Percentiles rank a stretch among this genome's conserved stretches.
Evolutionary conservation across 1,140 invertebrate genomes (phyloP).

Genomic region (Macrotrachela quadricornifera): DNA sequence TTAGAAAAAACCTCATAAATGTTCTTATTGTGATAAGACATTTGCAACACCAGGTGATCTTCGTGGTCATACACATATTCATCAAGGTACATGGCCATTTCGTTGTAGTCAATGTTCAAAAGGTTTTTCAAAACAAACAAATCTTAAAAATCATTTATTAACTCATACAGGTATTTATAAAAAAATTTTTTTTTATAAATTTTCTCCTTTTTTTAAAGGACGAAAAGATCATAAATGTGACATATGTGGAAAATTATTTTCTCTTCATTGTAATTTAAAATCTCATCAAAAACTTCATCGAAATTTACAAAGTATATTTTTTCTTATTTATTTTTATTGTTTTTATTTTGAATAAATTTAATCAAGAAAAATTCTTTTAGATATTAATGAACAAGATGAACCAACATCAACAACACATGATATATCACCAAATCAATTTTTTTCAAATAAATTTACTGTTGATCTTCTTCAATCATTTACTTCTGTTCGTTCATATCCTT

Average conservation of each 20-base stretch:
- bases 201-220: too few relatives aligned
- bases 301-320: too few relatives aligned
- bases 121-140: constrained; percentile 78
- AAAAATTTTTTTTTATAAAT: too few relatives aligned
- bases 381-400: too few relatives aligned
- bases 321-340: too few relatives aligned
- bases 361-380: too few relatives aligned
- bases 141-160: constrained; percentile 64
- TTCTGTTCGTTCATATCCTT: too few relatives aligned
- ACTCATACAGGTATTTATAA: not conserved
- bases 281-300: constrained; percentile 8
- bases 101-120: constrained; percentile 40
- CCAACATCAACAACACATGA: too few relatives aligned
- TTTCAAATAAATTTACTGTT: too few relatives aligned
- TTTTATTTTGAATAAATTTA: too few relatives aligned
- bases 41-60: constrained; percentile 9
- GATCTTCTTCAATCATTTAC: too few relatives aligned
- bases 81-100: constrained; percentile 7
- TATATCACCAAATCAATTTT: too few relatives aligned
- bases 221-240: not conserved
- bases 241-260: constrained; percentile 6
- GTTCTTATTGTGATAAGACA: constrained; percentile 1
- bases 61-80: constrained; percentile 2
- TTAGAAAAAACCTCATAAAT: constrained; percentile 6
- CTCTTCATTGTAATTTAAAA: constrained; percentile 7